Conservation (phyloP, 2,888 invertebrate species). For the Dugesia japonica region DNA sequence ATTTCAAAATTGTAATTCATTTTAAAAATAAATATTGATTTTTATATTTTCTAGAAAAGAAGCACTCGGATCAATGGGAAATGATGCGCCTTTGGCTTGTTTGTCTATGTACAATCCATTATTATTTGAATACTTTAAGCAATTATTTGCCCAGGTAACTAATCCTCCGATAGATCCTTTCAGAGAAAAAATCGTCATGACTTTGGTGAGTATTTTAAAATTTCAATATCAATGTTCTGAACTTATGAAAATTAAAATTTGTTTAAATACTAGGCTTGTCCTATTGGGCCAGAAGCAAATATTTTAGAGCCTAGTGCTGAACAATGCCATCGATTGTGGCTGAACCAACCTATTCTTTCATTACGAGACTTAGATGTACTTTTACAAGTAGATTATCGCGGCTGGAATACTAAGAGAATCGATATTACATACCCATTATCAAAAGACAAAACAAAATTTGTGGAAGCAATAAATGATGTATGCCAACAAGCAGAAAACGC, state of each 20-base stretch:
- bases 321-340: conserved; percentile 74
- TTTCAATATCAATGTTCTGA: no score
- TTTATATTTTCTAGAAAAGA: conserved; percentile 60
- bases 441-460: conserved; percentile 60
- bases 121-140: conserved; percentile 91
- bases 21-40: not conserved
- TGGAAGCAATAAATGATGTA: conserved; percentile 61
- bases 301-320: conserved; percentile 70
- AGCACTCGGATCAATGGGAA: conserved; percentile 95
- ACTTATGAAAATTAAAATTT: not conserved
- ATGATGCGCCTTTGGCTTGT: conserved; percentile 90
- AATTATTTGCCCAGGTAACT: conserved; percentile 86
- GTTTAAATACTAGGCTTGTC: conserved; percentile 57
- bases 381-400: conserved; percentile 64
- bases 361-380: conserved; percentile 73
- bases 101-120: conserved; percentile 83
- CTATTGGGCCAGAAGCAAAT: conserved; percentile 86
- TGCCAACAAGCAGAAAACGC: conserved; percentile 67
- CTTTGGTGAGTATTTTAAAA: conserved; percentile 52
- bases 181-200: conserved; percentile 95
- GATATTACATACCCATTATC: conserved; percentile 70
- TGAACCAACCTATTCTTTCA: conserved; percentile 81
- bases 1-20: no score
- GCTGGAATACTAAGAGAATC: conserved; percentile 67
- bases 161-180: conserved; percentile 99